Percentiles rank a stretch among this genome's conserved stretches.
These are phyloP conservation scores for Uloborus plumipes DNA, from an alignment of 2,888 invertebrate species.

Conservation along the genomic window DNA sequence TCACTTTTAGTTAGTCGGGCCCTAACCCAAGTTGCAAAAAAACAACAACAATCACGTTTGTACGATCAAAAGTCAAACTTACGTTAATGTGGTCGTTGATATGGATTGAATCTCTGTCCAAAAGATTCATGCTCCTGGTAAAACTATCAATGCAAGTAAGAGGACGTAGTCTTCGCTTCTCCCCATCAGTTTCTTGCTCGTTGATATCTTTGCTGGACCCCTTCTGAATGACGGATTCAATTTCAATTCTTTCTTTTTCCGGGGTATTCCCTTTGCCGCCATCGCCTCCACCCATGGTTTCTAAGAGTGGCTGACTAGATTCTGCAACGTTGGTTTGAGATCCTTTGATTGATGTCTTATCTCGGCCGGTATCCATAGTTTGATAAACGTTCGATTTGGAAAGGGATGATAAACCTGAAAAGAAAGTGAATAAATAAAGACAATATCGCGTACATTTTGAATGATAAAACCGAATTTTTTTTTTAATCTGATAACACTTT, in stretches of 20 bases:
- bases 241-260: slow-evolving; percentile 68
- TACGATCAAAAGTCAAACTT: slow-evolving; percentile 41
- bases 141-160: slow-evolving; percentile 67
- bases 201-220: slow-evolving; percentile 61
- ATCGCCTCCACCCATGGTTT: slow-evolving; percentile 61
- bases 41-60: too few species aligned
- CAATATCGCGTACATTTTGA: too few species aligned
- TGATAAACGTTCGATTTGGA: background rate
- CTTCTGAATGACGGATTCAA: slow-evolving; percentile 67
- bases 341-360: slow-evolving; percentile 67
- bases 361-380: slow-evolving; percentile 59
- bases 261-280: slow-evolving; percentile 62
- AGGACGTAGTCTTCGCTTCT: slow-evolving; percentile 51
- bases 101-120: slow-evolving; percentile 70
- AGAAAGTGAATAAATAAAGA: background rate
- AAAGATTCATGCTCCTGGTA: slow-evolving; percentile 70
- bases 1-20: too few species aligned
- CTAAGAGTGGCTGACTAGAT: slow-evolving; percentile 68
- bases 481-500: too few species aligned
- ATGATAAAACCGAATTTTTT: too few species aligned
- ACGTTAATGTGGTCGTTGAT: slow-evolving; percentile 70
- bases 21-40: too few species aligned
- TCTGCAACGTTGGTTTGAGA: slow-evolving; percentile 69
- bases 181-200: slow-evolving; percentile 48
- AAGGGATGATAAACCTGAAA: background rate